Conservation (phyloP, 35 echinoderm and acorn worm species). For the Ptychodera flava region DNA sequence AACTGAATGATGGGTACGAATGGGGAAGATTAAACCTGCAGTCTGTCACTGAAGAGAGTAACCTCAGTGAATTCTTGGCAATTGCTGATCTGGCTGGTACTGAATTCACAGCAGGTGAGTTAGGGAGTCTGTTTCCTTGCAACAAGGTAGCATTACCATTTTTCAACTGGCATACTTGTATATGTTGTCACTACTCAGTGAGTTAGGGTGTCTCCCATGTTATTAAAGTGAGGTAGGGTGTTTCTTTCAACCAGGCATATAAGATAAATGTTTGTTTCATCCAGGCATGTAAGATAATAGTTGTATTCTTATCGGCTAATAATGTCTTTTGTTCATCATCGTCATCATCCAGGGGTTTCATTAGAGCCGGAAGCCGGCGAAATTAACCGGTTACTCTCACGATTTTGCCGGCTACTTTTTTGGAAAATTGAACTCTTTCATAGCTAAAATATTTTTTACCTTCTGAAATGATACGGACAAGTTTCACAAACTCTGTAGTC, state of each 20-base stretch:
- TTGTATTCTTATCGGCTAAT: too few relatives aligned
- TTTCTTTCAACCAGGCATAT: background rate
- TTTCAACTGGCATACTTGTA: background rate
- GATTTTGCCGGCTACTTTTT: too few relatives aligned
- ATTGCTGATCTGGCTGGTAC: conserved; percentile 84
- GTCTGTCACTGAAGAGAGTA: conserved; percentile 88
- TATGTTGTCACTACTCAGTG: background rate
- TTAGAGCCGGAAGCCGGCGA: too few relatives aligned
- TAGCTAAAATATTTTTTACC: too few relatives aligned
- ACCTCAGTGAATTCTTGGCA: conserved; percentile 74
- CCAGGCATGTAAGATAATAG: too few relatives aligned
- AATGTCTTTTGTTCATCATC: too few relatives aligned
- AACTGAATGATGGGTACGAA: conserved; percentile 82
- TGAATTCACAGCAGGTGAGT: conserved; percentile 88
- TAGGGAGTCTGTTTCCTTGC: background rate
- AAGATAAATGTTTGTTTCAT: too few relatives aligned
- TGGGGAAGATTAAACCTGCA: conserved; percentile 79
- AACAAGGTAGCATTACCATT: background rate
- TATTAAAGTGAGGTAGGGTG: background rate
- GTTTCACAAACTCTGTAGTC: too few relatives aligned
- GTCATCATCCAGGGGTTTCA: too few relatives aligned
- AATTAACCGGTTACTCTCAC: too few relatives aligned
- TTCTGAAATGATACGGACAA: too few relatives aligned
- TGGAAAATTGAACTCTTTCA: too few relatives aligned
- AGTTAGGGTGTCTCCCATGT: background rate